Conservation (phyloP, 2,113 vertebrate species). For the Girardinichthys multiradiatus region DNA sequence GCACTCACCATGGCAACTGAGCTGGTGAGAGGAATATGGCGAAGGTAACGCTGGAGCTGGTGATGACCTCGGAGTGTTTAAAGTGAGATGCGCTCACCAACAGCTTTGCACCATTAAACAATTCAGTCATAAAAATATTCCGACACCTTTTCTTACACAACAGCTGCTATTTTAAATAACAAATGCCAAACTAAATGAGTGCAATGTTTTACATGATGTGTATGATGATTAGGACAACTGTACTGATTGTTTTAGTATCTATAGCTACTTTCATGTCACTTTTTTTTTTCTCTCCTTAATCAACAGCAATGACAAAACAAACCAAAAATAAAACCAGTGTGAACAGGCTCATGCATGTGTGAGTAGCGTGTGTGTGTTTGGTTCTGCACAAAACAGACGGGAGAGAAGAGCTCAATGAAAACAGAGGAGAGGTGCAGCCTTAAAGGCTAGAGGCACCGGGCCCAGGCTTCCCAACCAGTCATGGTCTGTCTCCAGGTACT, state of each 20-base stretch:
- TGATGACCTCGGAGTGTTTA: constrained; percentile 61
- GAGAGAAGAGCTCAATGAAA: background rate
- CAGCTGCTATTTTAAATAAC: background rate
- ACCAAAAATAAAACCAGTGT: background rate
- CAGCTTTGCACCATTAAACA: constrained; percentile 25
- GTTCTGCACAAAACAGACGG: background rate
- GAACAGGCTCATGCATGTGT: background rate
- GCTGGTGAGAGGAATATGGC: constrained; percentile 56
- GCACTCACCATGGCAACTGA: constrained; percentile 78
- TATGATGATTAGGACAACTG: background rate
- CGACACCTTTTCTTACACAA: background rate
- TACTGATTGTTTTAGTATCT: background rate
- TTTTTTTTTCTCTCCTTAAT: background rate
- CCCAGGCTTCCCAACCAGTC: background rate
- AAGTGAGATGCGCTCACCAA: constrained; percentile 45
- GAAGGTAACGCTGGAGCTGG: constrained; percentile 34
- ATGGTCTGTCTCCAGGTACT: too few relatives aligned
- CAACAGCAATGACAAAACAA: background rate
- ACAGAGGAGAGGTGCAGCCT: too few relatives aligned
- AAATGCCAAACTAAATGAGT: background rate
- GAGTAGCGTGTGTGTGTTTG: background rate
- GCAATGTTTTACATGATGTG: background rate
- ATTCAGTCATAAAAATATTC: constrained; percentile 16
- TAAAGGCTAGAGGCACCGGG: background rate
- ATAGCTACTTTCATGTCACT: background rate